These are phyloP conservation scores for Arrhopalites spinosus DNA, from an alignment of 2,888 invertebrate genomes.

Conservation along the genomic window DNA sequence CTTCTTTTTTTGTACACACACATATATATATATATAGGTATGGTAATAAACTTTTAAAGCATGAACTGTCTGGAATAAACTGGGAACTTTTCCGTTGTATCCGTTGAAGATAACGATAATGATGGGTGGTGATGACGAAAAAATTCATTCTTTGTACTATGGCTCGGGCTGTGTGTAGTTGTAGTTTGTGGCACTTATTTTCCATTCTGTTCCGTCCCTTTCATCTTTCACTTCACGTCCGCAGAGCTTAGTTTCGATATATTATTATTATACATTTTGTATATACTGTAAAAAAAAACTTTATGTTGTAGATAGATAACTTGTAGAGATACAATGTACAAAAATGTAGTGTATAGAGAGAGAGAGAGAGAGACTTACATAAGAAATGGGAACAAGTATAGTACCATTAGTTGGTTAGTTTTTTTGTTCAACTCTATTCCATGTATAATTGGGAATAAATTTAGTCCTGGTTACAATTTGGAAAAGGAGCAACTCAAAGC, in stretches of 20 bases:
- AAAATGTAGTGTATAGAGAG: neutral
- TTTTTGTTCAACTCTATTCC: neutral
- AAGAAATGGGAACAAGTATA: neutral
- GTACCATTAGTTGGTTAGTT: slow-evolving; percentile 2
- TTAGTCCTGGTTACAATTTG: slow-evolving; percentile 5
- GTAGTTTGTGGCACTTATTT: slow-evolving; percentile 19
- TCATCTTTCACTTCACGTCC: slow-evolving; percentile 31
- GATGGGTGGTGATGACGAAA: slow-evolving; percentile 27
- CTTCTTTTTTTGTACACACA: too few species aligned
- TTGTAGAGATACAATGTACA: neutral
- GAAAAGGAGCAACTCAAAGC: neutral
- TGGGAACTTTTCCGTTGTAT: slow-evolving; percentile 25
- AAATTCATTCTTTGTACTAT: slow-evolving; percentile 24
- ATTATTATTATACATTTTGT: too few species aligned
- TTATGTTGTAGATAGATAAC: neutral
- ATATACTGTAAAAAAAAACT: too few species aligned
- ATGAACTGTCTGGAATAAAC: slow-evolving; percentile 27
- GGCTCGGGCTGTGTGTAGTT: neutral
- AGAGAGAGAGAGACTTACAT: neutral
- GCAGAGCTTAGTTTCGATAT: slow-evolving; percentile 7
- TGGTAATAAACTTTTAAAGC: slow-evolving; percentile 30
- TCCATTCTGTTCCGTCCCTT: slow-evolving; percentile 27
- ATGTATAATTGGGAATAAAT: slow-evolving; percentile 33
- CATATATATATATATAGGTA: slow-evolving; percentile 1
- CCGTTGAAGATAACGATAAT: slow-evolving; percentile 32